phyloP scores from a whole-genome alignment of 2,888 invertebrate genomes.

The Agapetus fuscipes region DNA sequence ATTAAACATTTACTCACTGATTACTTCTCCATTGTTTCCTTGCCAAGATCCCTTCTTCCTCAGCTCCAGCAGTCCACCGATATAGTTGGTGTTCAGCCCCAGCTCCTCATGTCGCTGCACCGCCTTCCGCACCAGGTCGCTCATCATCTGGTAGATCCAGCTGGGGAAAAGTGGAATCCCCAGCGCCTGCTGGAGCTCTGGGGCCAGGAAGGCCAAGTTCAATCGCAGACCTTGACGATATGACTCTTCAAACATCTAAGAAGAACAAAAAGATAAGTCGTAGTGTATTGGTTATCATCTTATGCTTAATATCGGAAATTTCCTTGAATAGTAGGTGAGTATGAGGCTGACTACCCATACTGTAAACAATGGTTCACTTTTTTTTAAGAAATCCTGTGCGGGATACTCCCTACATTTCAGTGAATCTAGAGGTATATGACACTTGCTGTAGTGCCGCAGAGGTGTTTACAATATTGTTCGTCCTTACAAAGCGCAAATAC shows the following conservation, averaged over 20 bases:
- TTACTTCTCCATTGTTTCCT: constrained; percentile 14
- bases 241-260: constrained; percentile 6
- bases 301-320: too few species aligned
- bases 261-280: neutral
- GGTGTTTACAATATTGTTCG: too few species aligned
- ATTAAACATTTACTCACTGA: too few species aligned
- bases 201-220: constrained; percentile 10
- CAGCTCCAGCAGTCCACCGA: constrained; percentile 23
- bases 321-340: too few species aligned
- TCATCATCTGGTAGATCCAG: constrained; percentile 19
- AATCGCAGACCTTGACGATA: constrained; percentile 3
- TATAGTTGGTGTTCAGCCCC: constrained; percentile 22
- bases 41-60: constrained; percentile 18
- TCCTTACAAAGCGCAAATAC: too few species aligned
- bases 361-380: too few species aligned
- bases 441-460: too few species aligned
- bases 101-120: constrained; percentile 16
- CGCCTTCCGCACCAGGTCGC: constrained; percentile 15
- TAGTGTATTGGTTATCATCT: too few species aligned
- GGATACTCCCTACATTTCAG: too few species aligned
- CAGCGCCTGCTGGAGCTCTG: constrained; percentile 6
- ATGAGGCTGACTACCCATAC: too few species aligned
- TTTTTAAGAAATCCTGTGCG: too few species aligned
- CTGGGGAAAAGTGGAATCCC: constrained; percentile 10
- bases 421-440: too few species aligned